phyloP scores from a whole-genome alignment of 2,113 vertebrate species.

The Sclerurus mexicanus region DNA sequence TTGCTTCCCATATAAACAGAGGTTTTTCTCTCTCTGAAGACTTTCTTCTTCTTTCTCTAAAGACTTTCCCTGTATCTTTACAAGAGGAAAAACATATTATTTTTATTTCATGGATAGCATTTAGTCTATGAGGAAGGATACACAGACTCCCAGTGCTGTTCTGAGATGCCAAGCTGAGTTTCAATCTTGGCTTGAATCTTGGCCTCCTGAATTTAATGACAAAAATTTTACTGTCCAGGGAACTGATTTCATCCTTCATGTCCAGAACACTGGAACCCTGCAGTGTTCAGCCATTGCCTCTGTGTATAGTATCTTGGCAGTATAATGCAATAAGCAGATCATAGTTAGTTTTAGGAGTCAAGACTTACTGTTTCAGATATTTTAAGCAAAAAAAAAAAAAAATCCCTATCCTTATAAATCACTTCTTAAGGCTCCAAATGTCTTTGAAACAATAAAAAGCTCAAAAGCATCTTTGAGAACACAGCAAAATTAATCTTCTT shows the following conservation, averaged over 20 bases:
- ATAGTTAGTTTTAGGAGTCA: neutral
- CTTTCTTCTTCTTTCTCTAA: neutral
- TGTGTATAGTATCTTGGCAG: neutral
- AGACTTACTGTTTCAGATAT: neutral
- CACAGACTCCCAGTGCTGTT: neutral
- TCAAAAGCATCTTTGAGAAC: neutral
- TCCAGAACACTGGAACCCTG: neutral
- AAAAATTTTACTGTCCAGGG: neutral
- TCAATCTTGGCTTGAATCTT: neutral
- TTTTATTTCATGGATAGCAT: neutral
- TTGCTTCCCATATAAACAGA: neutral
- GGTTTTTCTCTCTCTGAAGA: neutral
- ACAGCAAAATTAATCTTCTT: neutral
- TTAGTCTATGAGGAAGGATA: neutral
- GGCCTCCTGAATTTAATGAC: neutral
- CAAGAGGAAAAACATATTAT: neutral
- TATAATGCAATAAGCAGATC: neutral
- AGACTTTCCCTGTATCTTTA: neutral
- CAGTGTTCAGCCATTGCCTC: neutral
- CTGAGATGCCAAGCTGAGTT: neutral
- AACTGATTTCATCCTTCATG: neutral
- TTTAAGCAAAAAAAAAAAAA: neutral
- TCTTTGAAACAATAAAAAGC: neutral
- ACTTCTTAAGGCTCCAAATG: neutral
- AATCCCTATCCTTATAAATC: neutral